These are phyloP conservation scores for Botia almorhae DNA, from an alignment of 2,797 vertebrate genomes.

Conservation along the genomic window DNA sequence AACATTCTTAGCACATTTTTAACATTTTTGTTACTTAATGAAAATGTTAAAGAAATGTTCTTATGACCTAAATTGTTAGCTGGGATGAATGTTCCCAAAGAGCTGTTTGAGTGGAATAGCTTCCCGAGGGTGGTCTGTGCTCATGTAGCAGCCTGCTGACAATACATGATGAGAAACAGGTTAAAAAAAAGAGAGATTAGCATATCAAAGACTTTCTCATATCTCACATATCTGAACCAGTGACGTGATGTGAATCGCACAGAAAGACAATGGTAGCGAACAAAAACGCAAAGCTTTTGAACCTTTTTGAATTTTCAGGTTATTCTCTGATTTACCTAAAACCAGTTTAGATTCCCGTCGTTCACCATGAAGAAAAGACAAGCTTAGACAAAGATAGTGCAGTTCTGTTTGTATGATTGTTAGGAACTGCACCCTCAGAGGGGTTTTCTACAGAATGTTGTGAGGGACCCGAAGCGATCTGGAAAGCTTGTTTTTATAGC, in stretches of 20 bases:
- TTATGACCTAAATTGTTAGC: no score
- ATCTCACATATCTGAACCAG: slow-evolving; percentile 25
- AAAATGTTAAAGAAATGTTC: no score
- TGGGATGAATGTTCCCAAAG: slow-evolving; percentile 24
- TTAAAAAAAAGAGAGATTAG: slow-evolving; percentile 45
- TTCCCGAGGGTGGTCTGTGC: slow-evolving; percentile 35
- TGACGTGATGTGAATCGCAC: not conserved
- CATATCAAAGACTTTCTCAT: slow-evolving; percentile 48
- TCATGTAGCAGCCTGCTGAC: slow-evolving; percentile 41
- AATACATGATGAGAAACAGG: slow-evolving; percentile 40
- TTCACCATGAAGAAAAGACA: not conserved
- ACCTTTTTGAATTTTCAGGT: not conserved
- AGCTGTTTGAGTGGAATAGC: slow-evolving; percentile 46
- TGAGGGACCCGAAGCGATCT: no score
- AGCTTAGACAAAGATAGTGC: no score
- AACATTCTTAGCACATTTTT: no score
- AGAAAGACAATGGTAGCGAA: slow-evolving; percentile 20
- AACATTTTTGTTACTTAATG: no score
- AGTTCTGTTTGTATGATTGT: not conserved
- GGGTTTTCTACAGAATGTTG: no score
- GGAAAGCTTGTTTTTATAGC: no score
- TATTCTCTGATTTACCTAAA: slow-evolving; percentile 19
- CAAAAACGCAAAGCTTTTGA: slow-evolving; percentile 4
- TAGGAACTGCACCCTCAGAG: not conserved
- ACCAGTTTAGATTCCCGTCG: not conserved